These are phyloP conservation scores for Cynoglossus semilaevis DNA, from an alignment of 2,113 vertebrate species.

Conservation along the genomic window DNA sequence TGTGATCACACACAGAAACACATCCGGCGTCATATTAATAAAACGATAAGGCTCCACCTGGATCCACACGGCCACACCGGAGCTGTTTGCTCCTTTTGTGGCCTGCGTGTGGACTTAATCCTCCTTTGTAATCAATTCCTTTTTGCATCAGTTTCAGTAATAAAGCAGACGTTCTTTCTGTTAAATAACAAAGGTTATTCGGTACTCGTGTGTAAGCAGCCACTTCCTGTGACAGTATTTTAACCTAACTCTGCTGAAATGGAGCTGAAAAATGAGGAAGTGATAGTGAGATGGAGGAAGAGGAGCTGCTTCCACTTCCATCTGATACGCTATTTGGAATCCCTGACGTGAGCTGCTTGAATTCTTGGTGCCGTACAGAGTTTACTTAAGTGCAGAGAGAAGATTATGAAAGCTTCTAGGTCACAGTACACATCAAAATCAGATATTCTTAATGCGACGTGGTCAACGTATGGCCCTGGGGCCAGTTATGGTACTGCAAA, in stretches of 20 bases:
- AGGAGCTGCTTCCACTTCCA: constrained; percentile 43
- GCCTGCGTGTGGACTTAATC: constrained; percentile 23
- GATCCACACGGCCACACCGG: constrained; percentile 40
- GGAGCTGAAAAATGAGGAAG: constrained; percentile 64
- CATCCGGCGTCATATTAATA: constrained; percentile 47
- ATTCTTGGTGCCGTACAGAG: constrained; percentile 52
- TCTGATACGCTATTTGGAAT: constrained; percentile 36
- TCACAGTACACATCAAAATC: too few species aligned
- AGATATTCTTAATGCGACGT: too few species aligned
- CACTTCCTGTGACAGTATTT: constrained; percentile 62
- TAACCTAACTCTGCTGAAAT: constrained; percentile 55
- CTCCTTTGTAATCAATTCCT: constrained; percentile 51
- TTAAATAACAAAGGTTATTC: constrained; percentile 10
- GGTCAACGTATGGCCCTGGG: too few species aligned
- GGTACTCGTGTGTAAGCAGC: constrained; percentile 37
- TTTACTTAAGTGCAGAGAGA: constrained; percentile 46
- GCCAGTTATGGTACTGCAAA: too few species aligned
- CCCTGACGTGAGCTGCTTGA: constrained; percentile 56
- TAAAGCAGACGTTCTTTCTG: constrained; percentile 4
- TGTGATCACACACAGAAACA: constrained; percentile 56
- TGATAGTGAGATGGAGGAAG: constrained; percentile 67
- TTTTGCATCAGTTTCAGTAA: constrained; percentile 41
- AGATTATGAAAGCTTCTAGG: neutral
- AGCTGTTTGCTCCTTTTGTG: constrained; percentile 44
- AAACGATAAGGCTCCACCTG: constrained; percentile 55